Conservation (phyloP, 1,140 invertebrate genomes). For the Diabrotica virgifera region DNA sequence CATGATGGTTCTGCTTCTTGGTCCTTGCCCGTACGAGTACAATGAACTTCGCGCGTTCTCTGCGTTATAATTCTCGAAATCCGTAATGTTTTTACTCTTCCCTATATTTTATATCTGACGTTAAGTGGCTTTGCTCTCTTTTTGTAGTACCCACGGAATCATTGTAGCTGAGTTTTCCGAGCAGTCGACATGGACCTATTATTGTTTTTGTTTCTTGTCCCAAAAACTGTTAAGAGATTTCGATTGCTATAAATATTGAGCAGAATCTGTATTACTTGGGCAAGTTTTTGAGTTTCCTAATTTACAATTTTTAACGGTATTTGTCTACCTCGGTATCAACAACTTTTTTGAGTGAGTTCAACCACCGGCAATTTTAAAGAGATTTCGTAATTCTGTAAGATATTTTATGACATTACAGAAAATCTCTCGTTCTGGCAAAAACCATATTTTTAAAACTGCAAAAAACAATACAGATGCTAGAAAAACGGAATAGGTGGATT, state of each 20-base stretch:
- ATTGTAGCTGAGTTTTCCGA: background rate
- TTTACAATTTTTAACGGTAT: background rate
- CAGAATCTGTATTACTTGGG: slow-evolving; percentile 1
- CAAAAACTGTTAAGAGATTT: slow-evolving; percentile 6
- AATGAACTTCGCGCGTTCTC: background rate
- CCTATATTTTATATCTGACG: slow-evolving; percentile 13
- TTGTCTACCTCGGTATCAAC: background rate
- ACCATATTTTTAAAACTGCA: no score
- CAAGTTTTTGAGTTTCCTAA: slow-evolving; percentile 6
- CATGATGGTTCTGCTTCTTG: no score
- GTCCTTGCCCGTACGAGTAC: no score
- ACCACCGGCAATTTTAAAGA: no score
- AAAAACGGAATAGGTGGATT: no score
- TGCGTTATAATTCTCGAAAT: slow-evolving; percentile 13
- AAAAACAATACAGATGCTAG: no score
- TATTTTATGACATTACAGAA: no score
- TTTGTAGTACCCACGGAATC: slow-evolving; percentile 10
- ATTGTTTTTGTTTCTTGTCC: slow-evolving; percentile 7
- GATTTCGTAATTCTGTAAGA: no score
- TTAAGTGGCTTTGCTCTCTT: slow-evolving; percentile 8
- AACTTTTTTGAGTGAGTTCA: no score
- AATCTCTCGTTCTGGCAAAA: no score
- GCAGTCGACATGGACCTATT: slow-evolving; percentile 3
- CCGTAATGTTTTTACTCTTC: slow-evolving; percentile 13
- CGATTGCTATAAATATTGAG: background rate